Percentiles rank a stretch among this genome's conserved stretches.
These are phyloP conservation scores for Silurus glanis DNA, from an alignment of 2,113 vertebrate species.

Conservation along the genomic window DNA sequence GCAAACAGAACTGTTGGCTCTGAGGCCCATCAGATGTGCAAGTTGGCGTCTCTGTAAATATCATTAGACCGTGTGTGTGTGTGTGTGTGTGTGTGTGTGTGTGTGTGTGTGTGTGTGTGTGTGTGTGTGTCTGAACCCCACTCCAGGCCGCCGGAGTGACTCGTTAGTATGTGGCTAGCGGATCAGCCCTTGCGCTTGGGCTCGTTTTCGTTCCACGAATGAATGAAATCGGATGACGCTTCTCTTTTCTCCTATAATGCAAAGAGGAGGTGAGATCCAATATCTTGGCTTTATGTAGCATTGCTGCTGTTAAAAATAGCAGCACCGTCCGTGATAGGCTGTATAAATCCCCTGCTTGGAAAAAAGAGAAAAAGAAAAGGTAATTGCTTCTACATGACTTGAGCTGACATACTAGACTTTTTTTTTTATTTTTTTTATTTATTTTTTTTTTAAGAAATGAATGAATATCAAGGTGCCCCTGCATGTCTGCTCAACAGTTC, in stretches of 20 bases:
- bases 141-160: constrained; percentile 2
- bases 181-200: background rate
- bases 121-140: background rate
- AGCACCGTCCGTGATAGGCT: constrained; percentile 22
- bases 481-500: constrained; percentile 23
- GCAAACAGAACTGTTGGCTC: constrained; percentile 47
- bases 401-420: constrained; percentile 31
- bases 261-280: constrained; percentile 14
- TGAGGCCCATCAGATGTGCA: constrained; percentile 43
- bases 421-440: no score
- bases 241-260: constrained; percentile 16
- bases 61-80: constrained; percentile 19
- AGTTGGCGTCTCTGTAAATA: constrained; percentile 45
- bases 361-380: constrained; percentile 21
- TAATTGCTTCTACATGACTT: constrained; percentile 43
- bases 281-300: constrained; percentile 18
- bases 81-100: background rate
- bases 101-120: background rate
- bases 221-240: constrained; percentile 8
- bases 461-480: constrained; percentile 45
- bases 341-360: constrained; percentile 34
- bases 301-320: constrained; percentile 35
- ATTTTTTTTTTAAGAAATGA: background rate
- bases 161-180: constrained; percentile 29
- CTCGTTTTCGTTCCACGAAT: constrained; percentile 22